These are phyloP conservation scores for Drosophila emarginata DNA, from an alignment of 2,888 invertebrate species.

Conservation along the genomic window DNA sequence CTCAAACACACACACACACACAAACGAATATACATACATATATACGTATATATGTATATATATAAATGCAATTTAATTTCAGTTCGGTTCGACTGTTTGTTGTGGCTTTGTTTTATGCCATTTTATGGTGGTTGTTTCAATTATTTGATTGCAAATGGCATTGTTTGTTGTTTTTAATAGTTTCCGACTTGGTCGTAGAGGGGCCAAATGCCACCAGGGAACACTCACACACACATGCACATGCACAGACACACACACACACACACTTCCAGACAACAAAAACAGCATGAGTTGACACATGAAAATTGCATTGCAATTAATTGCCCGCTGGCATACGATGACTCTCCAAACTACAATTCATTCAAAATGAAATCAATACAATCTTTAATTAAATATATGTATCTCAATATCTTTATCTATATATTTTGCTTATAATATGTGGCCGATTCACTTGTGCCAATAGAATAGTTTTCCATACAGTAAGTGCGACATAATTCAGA, in stretches of 20 bases:
- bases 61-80: conserved; percentile 65
- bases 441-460: conserved; percentile 50
- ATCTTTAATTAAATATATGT: conserved; percentile 41
- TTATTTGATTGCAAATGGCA: conserved; percentile 56
- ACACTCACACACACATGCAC: conserved; percentile 22
- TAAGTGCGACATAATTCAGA: background rate
- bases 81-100: conserved; percentile 54
- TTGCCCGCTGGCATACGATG: conserved; percentile 48
- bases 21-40: background rate
- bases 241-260: conserved; percentile 17
- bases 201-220: conserved; percentile 19
- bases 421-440: conserved; percentile 33
- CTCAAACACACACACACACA: conserved; percentile 15
- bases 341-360: conserved; percentile 41
- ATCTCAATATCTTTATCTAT: conserved; percentile 34
- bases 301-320: conserved; percentile 73
- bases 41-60: conserved; percentile 11
- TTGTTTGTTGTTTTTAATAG: conserved; percentile 57
- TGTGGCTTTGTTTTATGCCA: conserved; percentile 68
- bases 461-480: conserved; percentile 24
- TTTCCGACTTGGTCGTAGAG: conserved; percentile 39
- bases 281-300: conserved; percentile 61
- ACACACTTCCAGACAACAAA: conserved; percentile 2
- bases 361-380: conserved; percentile 47
- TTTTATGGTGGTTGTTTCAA: conserved; percentile 75